Percentiles rank a stretch among this genome's conserved stretches.
These are phyloP conservation scores for Uropsilus gracilis DNA, from an alignment of 2,113 vertebrate species.

Conservation along the genomic window DNA sequence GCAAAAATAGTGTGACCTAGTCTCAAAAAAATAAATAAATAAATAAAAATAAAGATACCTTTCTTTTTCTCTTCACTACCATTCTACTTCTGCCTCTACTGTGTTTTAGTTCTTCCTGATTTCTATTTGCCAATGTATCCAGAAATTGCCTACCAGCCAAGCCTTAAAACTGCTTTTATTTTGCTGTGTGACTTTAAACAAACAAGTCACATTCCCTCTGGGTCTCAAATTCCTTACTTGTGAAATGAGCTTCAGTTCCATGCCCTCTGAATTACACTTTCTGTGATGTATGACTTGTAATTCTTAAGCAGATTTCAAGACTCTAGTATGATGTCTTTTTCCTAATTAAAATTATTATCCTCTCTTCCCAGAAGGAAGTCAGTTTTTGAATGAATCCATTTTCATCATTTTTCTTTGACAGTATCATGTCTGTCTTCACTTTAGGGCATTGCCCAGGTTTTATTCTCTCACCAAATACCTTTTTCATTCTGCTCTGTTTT, in stretches of 20 bases:
- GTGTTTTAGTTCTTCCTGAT: neutral
- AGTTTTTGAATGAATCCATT: neutral
- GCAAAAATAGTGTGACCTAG: too few relatives aligned
- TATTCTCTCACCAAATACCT: neutral
- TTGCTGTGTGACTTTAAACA: neutral
- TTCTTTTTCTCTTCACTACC: neutral
- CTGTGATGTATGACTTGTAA: neutral
- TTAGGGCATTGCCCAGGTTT: neutral
- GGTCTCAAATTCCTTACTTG: neutral
- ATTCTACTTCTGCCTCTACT: neutral
- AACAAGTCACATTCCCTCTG: neutral
- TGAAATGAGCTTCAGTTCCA: neutral
- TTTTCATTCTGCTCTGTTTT: neutral
- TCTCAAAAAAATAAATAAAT: too few relatives aligned
- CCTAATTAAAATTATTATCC: neutral
- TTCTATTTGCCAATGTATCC: neutral
- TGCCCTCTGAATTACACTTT: neutral
- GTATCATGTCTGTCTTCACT: neutral
- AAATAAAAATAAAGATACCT: too few relatives aligned
- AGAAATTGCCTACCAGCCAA: neutral
- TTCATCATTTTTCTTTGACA: neutral
- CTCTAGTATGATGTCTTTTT: neutral
- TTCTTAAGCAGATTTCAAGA: neutral
- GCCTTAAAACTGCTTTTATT: neutral
- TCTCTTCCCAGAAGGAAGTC: neutral